phyloP scores from a whole-genome alignment of 2,113 vertebrate species.

The Tor tambroides region DNA sequence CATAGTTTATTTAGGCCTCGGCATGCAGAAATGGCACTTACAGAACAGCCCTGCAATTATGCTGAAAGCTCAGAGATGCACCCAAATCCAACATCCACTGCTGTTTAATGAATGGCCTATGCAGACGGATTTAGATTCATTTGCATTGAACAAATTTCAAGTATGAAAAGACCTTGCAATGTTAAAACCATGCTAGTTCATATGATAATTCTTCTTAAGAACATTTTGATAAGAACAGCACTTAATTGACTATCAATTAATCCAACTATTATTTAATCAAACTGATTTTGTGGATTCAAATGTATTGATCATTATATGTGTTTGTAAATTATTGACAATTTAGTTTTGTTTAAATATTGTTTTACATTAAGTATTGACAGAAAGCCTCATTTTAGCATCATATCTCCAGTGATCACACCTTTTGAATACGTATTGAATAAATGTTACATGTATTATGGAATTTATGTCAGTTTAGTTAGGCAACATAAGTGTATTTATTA shows the following conservation, averaged over 20 bases:
- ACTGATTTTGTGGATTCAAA: no score
- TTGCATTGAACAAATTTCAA: conserved; percentile 42
- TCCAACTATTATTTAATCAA: no score
- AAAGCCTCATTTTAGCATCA: not conserved
- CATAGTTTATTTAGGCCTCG: conserved; percentile 69
- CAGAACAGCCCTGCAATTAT: conserved; percentile 63
- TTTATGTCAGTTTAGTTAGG: not conserved
- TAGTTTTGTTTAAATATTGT: no score
- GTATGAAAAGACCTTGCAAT: not conserved
- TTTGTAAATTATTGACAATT: not conserved
- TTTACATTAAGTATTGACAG: not conserved
- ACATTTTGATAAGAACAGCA: conserved; percentile 11
- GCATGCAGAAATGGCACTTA: conserved; percentile 69
- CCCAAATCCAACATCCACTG: conserved; percentile 52
- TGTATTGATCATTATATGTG: not conserved
- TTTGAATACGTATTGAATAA: not conserved
- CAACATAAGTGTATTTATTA: no score
- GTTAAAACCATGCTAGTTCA: not conserved
- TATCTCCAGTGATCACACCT: not conserved
- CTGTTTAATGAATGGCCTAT: conserved; percentile 33
- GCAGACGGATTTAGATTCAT: conserved; percentile 41
- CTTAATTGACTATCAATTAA: no score
- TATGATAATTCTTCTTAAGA: conserved; percentile 7
- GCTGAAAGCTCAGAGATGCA: conserved; percentile 58
- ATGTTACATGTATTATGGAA: not conserved